phyloP scores from a whole-genome alignment of 2,113 vertebrate species.

The Scalopus aquaticus region DNA sequence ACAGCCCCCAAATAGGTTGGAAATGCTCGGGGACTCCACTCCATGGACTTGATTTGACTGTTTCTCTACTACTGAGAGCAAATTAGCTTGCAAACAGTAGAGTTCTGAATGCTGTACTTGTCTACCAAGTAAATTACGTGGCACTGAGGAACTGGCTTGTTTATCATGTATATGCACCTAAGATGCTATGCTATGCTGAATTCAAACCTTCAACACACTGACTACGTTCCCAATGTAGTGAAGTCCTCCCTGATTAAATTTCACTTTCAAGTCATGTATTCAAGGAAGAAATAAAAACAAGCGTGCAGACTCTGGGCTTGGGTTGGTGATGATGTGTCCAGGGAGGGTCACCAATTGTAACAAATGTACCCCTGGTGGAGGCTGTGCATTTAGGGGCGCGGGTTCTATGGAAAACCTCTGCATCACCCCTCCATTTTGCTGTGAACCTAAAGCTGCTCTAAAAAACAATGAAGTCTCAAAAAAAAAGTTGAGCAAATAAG shows the following conservation, averaged over 20 bases:
- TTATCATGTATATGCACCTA: neutral
- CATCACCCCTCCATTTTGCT: neutral
- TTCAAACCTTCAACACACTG: neutral
- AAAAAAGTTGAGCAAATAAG: neutral
- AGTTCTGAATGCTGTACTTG: neutral
- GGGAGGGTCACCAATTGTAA: neutral
- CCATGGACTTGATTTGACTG: neutral
- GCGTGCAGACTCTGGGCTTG: neutral
- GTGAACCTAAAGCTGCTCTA: neutral
- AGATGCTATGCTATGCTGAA: neutral
- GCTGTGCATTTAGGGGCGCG: fast-evolving
- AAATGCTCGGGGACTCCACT: neutral
- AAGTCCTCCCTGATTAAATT: neutral
- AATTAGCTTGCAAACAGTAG: neutral
- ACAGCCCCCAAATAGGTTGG: neutral
- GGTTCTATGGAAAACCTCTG: neutral
- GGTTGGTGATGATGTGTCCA: neutral
- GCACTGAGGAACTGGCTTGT: neutral
- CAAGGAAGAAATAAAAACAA: neutral
- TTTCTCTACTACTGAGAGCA: neutral
- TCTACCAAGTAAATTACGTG: neutral
- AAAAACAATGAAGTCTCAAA: neutral
- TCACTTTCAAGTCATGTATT: neutral
- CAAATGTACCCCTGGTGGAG: neutral
- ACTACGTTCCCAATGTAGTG: neutral